Evolutionary conservation across 2,888 invertebrate species (phyloP).

Genomic region (Drosophila mercatorum): DNA sequence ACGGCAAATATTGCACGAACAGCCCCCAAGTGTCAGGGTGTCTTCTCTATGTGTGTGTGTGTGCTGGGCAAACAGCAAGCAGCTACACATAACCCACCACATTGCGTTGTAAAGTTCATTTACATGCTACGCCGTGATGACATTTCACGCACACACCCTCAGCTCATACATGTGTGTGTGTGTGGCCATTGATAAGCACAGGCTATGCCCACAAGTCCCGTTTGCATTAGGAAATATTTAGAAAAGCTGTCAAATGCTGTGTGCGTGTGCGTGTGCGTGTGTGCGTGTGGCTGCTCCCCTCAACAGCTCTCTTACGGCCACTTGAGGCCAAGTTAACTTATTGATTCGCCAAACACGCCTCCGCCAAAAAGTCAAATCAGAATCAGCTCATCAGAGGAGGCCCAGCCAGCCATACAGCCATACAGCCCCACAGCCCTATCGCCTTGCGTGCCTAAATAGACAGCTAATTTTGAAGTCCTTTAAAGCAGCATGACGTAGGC

Average conservation of each 20-base stretch:
- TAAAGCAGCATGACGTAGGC: constrained; percentile 71
- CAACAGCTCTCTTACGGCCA: constrained; percentile 36
- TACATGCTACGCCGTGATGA: constrained; percentile 77
- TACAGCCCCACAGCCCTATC: not conserved
- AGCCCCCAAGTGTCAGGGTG: constrained; percentile 45
- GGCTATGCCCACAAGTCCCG: constrained; percentile 51
- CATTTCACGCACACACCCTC: constrained; percentile 63
- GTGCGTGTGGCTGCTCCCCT: not conserved
- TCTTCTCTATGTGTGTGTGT: constrained; percentile 21
- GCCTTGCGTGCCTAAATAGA: constrained; percentile 75
- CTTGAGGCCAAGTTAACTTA: constrained; percentile 61
- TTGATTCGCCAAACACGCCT: constrained; percentile 69
- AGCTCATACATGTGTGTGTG: constrained; percentile 16
- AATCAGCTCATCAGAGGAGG: constrained; percentile 49
- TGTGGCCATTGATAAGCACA: constrained; percentile 67
- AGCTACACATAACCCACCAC: constrained; percentile 48
- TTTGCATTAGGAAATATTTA: constrained; percentile 73
- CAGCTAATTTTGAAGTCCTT: constrained; percentile 77
- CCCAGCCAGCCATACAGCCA: constrained; percentile 12
- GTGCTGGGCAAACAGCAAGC: constrained; percentile 53
- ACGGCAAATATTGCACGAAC: constrained; percentile 35
- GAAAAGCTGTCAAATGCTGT: constrained; percentile 56
- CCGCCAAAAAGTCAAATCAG: constrained; percentile 53
- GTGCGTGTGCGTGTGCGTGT: not conserved
- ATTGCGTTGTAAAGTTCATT: constrained; percentile 78